phyloP scores from a whole-genome alignment of 2,797 vertebrate genomes.

The Sebastes hubbsi region DNA sequence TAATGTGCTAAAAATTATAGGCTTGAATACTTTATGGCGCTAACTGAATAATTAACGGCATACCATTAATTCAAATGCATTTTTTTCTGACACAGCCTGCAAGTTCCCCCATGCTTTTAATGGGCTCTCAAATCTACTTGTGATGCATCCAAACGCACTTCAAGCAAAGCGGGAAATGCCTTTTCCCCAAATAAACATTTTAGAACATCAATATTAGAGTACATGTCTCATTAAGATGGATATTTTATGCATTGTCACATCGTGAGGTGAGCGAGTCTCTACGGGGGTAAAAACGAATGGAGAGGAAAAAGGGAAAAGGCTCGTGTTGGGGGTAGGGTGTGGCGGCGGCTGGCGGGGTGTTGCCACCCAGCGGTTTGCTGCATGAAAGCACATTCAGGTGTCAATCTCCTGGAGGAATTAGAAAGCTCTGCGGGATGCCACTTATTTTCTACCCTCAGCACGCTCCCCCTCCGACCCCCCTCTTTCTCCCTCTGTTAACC shows the following conservation, averaged over 20 bases:
- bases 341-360: slow-evolving; percentile 8
- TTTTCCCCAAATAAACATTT: slow-evolving; percentile 43
- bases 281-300: neutral
- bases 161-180: slow-evolving; percentile 3
- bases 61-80: slow-evolving; percentile 57
- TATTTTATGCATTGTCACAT: slow-evolving; percentile 23
- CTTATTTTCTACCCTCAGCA: slow-evolving; percentile 70
- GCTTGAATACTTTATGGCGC: slow-evolving; percentile 59
- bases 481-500: slow-evolving; percentile 44
- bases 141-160: slow-evolving; percentile 7
- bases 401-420: slow-evolving; percentile 81
- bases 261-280: neutral
- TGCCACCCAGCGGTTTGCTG: slow-evolving; percentile 69
- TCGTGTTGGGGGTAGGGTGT: neutral
- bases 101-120: slow-evolving; percentile 39
- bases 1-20: slow-evolving; percentile 63
- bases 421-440: slow-evolving; percentile 75
- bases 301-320: neutral
- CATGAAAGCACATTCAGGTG: slow-evolving; percentile 83
- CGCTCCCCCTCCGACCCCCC: neutral
- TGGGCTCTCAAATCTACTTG: slow-evolving; percentile 9
- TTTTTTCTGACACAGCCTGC: slow-evolving; percentile 48
- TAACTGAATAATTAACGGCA: slow-evolving; percentile 66
- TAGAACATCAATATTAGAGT: slow-evolving; percentile 12
- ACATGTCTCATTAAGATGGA: slow-evolving; percentile 18